phyloP scores from a whole-genome alignment of 2,888 invertebrate genomes.

The Alviniconcha strummeri region DNA sequence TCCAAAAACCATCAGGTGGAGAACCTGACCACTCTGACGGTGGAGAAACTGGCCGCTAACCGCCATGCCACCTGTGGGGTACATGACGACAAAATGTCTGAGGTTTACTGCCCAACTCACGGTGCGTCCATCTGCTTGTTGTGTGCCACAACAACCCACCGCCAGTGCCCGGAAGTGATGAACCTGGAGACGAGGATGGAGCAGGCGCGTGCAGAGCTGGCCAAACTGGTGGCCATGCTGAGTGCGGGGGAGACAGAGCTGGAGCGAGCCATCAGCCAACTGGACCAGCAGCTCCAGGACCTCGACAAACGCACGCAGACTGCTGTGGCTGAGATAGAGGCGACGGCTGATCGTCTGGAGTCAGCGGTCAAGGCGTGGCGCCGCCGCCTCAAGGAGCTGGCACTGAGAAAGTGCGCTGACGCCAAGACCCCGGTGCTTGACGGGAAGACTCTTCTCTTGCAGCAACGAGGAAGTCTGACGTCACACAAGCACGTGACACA shows the following conservation, averaged over 20 bases:
- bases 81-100: not conserved
- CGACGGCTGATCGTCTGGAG: no score
- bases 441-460: no score
- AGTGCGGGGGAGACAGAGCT: not conserved
- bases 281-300: no score
- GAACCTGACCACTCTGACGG: not conserved
- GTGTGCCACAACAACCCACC: not conserved
- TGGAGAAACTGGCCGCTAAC: not conserved
- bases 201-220: not conserved
- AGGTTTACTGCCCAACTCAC: not conserved
- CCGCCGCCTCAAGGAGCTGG: no score
- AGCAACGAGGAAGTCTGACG: no score
- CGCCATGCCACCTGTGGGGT: not conserved
- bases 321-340: no score
- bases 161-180: not conserved
- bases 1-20: slow-evolving; percentile 8
- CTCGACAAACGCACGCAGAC: no score
- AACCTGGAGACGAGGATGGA: not conserved
- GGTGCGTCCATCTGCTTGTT: not conserved
- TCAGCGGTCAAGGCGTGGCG: no score
- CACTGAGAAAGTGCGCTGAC: no score
- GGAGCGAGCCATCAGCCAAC: not conserved
- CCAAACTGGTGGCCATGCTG: not conserved
- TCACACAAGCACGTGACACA: no score
- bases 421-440: no score